These are phyloP conservation scores for Clarias magur DNA, from an alignment of 2,113 vertebrate genomes.

Conservation along the genomic window DNA sequence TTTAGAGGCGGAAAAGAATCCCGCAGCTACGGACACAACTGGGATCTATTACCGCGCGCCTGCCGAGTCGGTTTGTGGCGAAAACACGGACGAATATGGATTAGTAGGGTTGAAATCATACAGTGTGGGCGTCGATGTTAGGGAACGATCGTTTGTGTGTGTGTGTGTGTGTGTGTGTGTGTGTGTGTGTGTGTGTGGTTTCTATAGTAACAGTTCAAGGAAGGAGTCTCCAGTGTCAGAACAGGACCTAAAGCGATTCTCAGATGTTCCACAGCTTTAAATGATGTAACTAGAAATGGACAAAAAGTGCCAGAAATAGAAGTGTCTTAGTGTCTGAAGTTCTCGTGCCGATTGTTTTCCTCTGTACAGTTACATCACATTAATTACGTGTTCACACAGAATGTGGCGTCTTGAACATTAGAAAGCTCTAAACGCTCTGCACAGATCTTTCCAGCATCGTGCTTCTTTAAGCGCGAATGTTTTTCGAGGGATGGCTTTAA, in stretches of 20 bases:
- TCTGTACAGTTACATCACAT: neutral
- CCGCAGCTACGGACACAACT: slow-evolving; percentile 8
- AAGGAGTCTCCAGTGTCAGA: neutral
- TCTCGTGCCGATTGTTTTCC: neutral
- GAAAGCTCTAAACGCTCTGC: neutral
- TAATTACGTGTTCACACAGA: neutral
- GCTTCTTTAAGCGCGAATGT: too few relatives aligned
- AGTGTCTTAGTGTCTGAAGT: neutral
- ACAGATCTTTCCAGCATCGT: neutral
- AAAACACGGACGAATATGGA: neutral
- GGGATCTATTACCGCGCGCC: slow-evolving; percentile 7
- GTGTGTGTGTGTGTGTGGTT: too few relatives aligned
- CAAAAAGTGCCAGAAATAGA: neutral
- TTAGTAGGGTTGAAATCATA: too few relatives aligned
- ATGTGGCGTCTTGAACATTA: neutral
- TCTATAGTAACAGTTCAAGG: neutral
- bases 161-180: too few relatives aligned
- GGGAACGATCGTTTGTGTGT: neutral
- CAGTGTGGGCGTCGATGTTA: neutral
- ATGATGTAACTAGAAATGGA: neutral
- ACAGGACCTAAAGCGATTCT: neutral
- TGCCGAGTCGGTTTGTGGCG: neutral
- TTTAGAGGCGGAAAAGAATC: slow-evolving; percentile 9
- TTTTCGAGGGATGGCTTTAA: neutral
- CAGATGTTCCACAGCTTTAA: neutral